Percentiles rank a stretch among this genome's conserved stretches.
Evolutionary conservation across 1,140 invertebrate species (phyloP).

Genomic region (Samia ricini): DNA sequence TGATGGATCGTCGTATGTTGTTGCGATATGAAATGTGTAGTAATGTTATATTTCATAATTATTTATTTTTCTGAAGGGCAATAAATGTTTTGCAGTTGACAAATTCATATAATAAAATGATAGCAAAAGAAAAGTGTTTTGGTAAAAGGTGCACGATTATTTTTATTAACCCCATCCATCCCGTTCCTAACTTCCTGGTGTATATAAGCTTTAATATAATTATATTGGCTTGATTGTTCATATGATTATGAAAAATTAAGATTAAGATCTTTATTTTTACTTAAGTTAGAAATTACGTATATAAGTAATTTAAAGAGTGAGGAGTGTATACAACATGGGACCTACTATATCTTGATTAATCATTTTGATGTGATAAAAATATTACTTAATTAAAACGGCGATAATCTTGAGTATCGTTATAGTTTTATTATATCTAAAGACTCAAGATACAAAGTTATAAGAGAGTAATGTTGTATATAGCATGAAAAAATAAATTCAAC

Average conservation of each 20-base stretch:
- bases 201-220: conserved; percentile 3
- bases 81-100: conserved; percentile 47
- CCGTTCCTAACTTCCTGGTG: conserved; percentile 17
- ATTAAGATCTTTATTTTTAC: neutral
- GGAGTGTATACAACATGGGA: no score
- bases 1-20: conserved; percentile 47
- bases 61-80: conserved; percentile 57
- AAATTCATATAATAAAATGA: conserved; percentile 46
- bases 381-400: no score
- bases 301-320: no score
- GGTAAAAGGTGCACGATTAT: conserved; percentile 63
- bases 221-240: neutral
- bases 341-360: no score
- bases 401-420: no score
- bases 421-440: no score
- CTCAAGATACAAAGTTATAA: no score
- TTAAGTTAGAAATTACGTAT: neutral
- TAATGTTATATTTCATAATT: conserved; percentile 35
- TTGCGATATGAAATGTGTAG: conserved; percentile 35
- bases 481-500: no score
- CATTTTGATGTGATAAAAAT: no score
- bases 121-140: conserved; percentile 45
- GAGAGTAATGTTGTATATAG: no score
- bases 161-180: conserved; percentile 43
- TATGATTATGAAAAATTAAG: neutral